phyloP scores from a whole-genome alignment of 2,888 invertebrate species.

The Synergus itoensis region DNA sequence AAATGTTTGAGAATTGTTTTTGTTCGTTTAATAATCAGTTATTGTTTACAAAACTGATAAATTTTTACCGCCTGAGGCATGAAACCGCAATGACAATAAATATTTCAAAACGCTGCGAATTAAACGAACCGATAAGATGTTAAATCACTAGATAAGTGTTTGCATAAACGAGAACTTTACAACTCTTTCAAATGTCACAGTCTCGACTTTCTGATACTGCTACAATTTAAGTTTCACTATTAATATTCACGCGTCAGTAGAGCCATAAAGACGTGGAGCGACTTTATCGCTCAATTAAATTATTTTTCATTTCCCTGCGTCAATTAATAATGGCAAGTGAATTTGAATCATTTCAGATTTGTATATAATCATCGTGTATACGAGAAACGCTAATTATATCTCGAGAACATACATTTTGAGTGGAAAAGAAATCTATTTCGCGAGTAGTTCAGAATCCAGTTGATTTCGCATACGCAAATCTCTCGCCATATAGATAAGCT shows the following conservation, averaged over 20 bases:
- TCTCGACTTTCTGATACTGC: constrained; percentile 6
- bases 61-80: background rate
- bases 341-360: background rate
- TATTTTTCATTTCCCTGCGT: constrained; percentile 1
- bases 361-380: background rate
- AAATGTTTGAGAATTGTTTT: background rate
- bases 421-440: background rate
- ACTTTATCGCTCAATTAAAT: constrained; percentile 24
- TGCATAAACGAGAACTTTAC: background rate
- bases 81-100: background rate
- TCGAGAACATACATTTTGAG: background rate
- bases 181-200: constrained; percentile 3
- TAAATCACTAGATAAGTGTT: constrained; percentile 1
- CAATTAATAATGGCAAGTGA: background rate
- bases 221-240: constrained; percentile 26
- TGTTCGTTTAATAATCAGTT: background rate
- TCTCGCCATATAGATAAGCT: constrained; percentile 51
- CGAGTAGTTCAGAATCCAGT: constrained; percentile 48
- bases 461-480: constrained; percentile 53
- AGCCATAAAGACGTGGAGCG: background rate
- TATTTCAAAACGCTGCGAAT: background rate
- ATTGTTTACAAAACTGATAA: background rate
- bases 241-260: constrained; percentile 18
- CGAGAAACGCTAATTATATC: background rate
- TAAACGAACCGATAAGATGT: no score